Conservation (phyloP, 2,797 vertebrate species). For the Rhinichthys osculus region DNA sequence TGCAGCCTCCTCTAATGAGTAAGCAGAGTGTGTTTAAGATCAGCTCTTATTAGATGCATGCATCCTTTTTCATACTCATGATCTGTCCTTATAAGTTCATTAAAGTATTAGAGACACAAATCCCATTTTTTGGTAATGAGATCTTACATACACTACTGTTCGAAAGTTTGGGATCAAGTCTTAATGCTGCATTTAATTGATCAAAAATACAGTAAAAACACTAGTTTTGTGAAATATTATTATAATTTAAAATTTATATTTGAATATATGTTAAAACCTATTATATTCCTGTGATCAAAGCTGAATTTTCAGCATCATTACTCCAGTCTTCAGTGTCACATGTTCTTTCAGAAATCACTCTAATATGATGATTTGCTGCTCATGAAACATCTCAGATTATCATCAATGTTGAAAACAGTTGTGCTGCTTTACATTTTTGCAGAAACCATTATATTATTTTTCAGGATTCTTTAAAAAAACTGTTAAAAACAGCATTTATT, state of each 20-base stretch:
- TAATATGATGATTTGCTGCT: background rate
- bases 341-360: background rate
- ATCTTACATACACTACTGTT: background rate
- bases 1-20: conserved; percentile 76
- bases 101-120: background rate
- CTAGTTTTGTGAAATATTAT: background rate
- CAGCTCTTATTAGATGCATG: background rate
- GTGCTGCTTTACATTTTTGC: background rate
- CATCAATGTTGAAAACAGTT: background rate
- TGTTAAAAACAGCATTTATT: no score
- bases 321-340: background rate
- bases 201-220: background rate
- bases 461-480: no score
- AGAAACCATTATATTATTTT: no score
- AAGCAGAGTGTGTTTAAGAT: conserved; percentile 57
- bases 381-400: background rate
- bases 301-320: background rate
- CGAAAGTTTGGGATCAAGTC: background rate
- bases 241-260: background rate
- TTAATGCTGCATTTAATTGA: background rate
- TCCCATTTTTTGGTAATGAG: background rate
- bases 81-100: background rate
- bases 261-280: background rate
- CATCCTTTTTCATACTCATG: background rate
- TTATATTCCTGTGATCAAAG: background rate